Evolutionary conservation across 2,888 invertebrate genomes (phyloP), one percentile per base, ranked within the genome.

Genomic region (Stegophylla sp.): DNA sequence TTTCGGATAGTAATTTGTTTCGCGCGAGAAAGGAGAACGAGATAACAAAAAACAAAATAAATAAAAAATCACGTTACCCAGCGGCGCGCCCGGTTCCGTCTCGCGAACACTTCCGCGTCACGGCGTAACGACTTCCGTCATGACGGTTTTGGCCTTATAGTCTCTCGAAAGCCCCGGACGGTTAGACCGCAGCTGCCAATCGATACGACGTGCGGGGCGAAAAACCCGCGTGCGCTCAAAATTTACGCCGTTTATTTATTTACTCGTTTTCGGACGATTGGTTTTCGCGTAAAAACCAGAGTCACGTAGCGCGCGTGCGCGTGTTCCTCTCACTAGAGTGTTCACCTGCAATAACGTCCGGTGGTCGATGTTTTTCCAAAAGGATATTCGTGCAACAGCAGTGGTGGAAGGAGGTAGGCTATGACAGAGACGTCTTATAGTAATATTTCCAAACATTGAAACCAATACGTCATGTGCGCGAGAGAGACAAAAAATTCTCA

Each of bases 111-210:
- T 75, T 74, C 41, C 75, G 41, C 12, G 23, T 75, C 23, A 17
- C 64, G 51, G 51, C 12, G 17, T 13, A 64, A 51, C 51, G 41
- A 75, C 75, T 64, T 75, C 75, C 75, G 64, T 53, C 41, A 51
- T 64, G 1, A 9, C 34, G 34, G 34, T 43, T 28, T 26, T 48
- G n/a, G 28, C n/a, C n/a, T n/a, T n/a, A n/a, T n/a, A n/a, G n/a
- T n/a, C n/a, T n/a, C 17, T 28, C 69, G 28, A 53, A 43, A 48
- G 26, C 7, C 45, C 17, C 26, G 12, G 17, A n/a, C 17, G 3
- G 15, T 15, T 48, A 17, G 26, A 23, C 23, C 48, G 48, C 26
- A 26, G 28, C 15, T 3, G 61, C 20, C 53, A 71, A 71, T 71
- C 51, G 28, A 51, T 69, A 69, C 1, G 45, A 23, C 2, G 12